Base-by-base conservation (phyloP, 2,888 invertebrate species). In the Gymnocheta viridis region DNA sequence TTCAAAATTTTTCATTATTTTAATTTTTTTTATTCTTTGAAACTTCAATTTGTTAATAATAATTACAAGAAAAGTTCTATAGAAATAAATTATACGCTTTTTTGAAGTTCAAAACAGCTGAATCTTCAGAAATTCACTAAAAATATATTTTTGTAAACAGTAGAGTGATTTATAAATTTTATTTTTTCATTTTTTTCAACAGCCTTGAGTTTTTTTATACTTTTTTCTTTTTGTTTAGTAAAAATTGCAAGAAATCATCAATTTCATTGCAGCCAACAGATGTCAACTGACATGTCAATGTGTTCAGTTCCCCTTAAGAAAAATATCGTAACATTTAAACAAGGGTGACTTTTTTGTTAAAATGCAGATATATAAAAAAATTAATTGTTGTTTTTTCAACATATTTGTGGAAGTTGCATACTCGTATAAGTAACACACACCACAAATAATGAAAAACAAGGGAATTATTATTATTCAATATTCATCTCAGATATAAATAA, bases 401-500 rank as follows among this genome's bases (percentile, higher is more conserved):
- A 35, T 32, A 41, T 51, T 49, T 49, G 56, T 66, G 35, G 51
- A 58, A 73, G 44, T n/a, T 58, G 38, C 38, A 58, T 54, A n/a
- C n/a, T n/a, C n/a, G n/a, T n/a, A 22, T n/a, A 27, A 51, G 38
- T 56, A 51, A 66, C 58, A 58, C 44, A 66, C 22, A 73, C 41
- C 56, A 51, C 49, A 44, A 80, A 32, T 51, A 62, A 47, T 4
- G n/a, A 44, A 51, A 49, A 32, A 60, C 4, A 12, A 54, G 17
- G 41, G 27, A 51, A 73, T 38, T 29, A 49, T 29, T 44, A 72
- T 80, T 49, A 73, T 84, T 81, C 78, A 84, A 81, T 81, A 81
- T 73, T 73, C 73, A 78, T 81, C n/a, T n/a, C 47, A 74, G 74
- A 69, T 54, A 77, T n/a, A 76, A 72, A 81, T 62, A 78, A 77